These are phyloP conservation scores for Drosophila subquinaria DNA, from an alignment of 2,888 invertebrate species.

Conservation along the genomic window DNA sequence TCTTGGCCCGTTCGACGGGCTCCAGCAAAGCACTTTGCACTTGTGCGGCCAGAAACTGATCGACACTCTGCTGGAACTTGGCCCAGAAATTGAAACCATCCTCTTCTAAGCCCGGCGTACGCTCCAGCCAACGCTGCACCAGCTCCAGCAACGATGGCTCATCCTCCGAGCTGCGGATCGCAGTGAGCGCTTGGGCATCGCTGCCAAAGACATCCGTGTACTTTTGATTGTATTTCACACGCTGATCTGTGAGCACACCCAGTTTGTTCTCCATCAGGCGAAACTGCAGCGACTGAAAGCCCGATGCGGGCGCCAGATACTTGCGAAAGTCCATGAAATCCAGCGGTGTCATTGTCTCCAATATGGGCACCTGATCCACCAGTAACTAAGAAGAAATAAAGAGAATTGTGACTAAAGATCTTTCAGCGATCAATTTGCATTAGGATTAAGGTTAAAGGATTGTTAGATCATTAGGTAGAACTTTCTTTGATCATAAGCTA, in stretches of 20 bases:
- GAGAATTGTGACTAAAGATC: not conserved
- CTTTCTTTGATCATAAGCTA: not conserved
- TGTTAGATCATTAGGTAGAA: not conserved
- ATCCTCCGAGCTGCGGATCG: slow-evolving; percentile 90
- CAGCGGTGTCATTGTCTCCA: slow-evolving; percentile 99
- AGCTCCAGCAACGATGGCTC: slow-evolving; percentile 94
- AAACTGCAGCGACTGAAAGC: slow-evolving; percentile 99
- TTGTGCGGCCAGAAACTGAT: slow-evolving; percentile 90
- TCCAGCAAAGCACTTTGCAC: slow-evolving; percentile 87
- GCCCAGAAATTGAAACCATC: slow-evolving; percentile 97
- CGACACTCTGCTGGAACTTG: slow-evolving; percentile 92
- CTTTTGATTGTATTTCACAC: slow-evolving; percentile 97
- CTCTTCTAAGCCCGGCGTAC: slow-evolving; percentile 95
- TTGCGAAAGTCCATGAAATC: slow-evolving; percentile 99
- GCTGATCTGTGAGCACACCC: slow-evolving; percentile 92
- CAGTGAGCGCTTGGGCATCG: slow-evolving; percentile 88
- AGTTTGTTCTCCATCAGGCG: slow-evolving; percentile 97
- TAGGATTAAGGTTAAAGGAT: no score
- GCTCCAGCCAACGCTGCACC: slow-evolving; percentile 96
- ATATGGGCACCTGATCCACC: slow-evolving; percentile 98
- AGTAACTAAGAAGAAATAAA: slow-evolving; percentile 88
- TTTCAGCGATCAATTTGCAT: not conserved
- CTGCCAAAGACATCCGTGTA: slow-evolving; percentile 94
- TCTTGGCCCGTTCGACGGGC: slow-evolving; percentile 88
- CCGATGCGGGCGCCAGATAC: slow-evolving; percentile 97